Percentiles rank a stretch among this genome's conserved stretches.
phyloP scores from a whole-genome alignment of 1,140 invertebrate species.

The Hyles euphorbiae region DNA sequence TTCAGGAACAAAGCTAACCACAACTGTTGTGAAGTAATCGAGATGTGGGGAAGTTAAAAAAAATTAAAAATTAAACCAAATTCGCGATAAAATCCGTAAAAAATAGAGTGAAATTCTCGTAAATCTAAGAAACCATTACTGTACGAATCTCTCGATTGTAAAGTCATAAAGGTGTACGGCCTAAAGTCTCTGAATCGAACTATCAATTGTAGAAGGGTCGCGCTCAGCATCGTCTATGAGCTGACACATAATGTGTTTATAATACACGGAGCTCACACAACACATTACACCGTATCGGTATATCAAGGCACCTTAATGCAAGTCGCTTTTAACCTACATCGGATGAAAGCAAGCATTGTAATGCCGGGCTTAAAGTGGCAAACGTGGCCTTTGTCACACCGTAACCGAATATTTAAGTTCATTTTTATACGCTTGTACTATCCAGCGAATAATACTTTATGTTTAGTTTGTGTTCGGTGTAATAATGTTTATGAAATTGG shows the following conservation, averaged over 20 bases:
- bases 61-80: too few relatives aligned
- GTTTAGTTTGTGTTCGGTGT: slow-evolving; percentile 3
- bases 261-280: slow-evolving; percentile 13
- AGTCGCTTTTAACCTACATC: slow-evolving; percentile 49
- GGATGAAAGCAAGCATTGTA: slow-evolving; percentile 26
- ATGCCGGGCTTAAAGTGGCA: slow-evolving; percentile 15
- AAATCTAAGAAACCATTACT: too few relatives aligned
- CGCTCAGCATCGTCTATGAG: too few relatives aligned
- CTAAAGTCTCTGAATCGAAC: too few relatives aligned
- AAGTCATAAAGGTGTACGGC: too few relatives aligned
- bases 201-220: too few relatives aligned
- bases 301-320: slow-evolving; percentile 45
- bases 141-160: too few relatives aligned
- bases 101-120: too few relatives aligned
- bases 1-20: too few relatives aligned
- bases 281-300: slow-evolving; percentile 32
- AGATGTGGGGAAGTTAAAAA: too few relatives aligned
- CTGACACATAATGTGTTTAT: slow-evolving; percentile 20
- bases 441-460: slow-evolving; percentile 9
- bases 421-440: neutral
- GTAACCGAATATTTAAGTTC: neutral
- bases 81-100: too few relatives aligned
- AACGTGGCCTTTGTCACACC: neutral
- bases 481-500: neutral
- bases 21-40: too few relatives aligned